Conservation (phyloP, 2,113 vertebrate species). For the Oncorhynchus keta region DNA sequence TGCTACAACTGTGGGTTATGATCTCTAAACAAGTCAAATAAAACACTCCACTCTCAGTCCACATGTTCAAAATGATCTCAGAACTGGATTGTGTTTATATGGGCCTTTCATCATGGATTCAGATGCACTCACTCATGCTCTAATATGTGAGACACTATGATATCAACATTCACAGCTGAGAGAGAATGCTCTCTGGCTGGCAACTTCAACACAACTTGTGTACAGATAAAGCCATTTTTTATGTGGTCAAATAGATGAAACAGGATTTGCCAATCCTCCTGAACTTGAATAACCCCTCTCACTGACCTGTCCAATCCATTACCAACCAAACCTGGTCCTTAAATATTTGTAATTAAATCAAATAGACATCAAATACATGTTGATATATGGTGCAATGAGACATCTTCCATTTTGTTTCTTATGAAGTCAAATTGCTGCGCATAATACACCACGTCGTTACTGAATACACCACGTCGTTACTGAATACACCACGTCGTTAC, state of each 20-base stretch:
- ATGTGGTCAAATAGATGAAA: too few species aligned
- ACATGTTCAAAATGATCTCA: neutral
- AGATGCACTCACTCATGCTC: neutral
- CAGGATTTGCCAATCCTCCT: neutral
- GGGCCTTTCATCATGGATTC: neutral
- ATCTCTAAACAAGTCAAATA: slow-evolving; percentile 8
- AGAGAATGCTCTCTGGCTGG: neutral
- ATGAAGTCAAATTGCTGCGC: too few species aligned
- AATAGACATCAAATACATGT: too few species aligned
- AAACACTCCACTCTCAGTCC: slow-evolving; percentile 22
- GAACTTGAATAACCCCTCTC: neutral
- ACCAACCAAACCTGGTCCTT: too few species aligned
- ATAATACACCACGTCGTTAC: too few species aligned
- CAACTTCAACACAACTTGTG: too few species aligned
- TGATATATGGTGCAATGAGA: too few species aligned
- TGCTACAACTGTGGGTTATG: neutral
- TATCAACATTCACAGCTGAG: neutral
- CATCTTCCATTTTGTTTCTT: too few species aligned
- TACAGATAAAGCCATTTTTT: too few species aligned
- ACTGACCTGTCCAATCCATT: neutral
- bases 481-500: too few species aligned
- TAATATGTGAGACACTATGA: neutral
- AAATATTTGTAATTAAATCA: too few species aligned
- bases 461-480: too few species aligned
- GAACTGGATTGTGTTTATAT: neutral